Base-by-base conservation (phyloP, 53 echinoderm and acorn worm species). In the Hippasteria phrygiana region DNA sequence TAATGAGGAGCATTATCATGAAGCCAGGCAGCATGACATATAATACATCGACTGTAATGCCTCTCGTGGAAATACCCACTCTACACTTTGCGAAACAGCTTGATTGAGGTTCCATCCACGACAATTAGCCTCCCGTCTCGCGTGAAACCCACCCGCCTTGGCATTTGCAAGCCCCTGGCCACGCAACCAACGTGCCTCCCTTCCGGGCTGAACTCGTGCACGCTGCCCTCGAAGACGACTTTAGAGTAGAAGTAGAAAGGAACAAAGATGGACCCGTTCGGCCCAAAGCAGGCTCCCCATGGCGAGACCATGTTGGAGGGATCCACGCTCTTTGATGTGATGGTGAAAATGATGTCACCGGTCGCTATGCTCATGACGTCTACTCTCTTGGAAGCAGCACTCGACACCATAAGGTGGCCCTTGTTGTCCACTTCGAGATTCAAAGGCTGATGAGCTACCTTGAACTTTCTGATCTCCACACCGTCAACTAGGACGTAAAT, bases 141-240 rank as follows among this genome's bases (percentile, higher is more conserved):
- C 16, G 85, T 71, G 70, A 69, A 85, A 16, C 36, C 70, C 70
- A 85, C 43, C 20, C 34, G 7, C 48, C 85, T 69, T 0, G 85
- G 85, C 28, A 32, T 10, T 20, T 36, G 46, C 28, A 85, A 29
- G 8, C 48, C 70, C 38, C 85, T 47, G 22, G 71, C 71, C 53
- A 85, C 85, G 39, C 85, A 85, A 22, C 85, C 85, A 16, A 71
- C 13, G 71, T 85, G 85, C 50, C 85, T 69, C 11, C 85, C 85
- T 48, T 51, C 71, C 33, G 71, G 48, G 4, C 71, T 51, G 48
- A 85, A 85, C 71, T 85, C 85, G 3, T 85, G 85, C 38, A 85
- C 67, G 17, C 50, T 33, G 7, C 85, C 85, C 16, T 48, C 10
- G 13, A 18, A 10, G 3, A 48, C 31, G 41, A 20, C 1, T 8